These are phyloP conservation scores for Apis laboriosa DNA, from an alignment of 1,140 invertebrate genomes.

Conservation along the genomic window DNA sequence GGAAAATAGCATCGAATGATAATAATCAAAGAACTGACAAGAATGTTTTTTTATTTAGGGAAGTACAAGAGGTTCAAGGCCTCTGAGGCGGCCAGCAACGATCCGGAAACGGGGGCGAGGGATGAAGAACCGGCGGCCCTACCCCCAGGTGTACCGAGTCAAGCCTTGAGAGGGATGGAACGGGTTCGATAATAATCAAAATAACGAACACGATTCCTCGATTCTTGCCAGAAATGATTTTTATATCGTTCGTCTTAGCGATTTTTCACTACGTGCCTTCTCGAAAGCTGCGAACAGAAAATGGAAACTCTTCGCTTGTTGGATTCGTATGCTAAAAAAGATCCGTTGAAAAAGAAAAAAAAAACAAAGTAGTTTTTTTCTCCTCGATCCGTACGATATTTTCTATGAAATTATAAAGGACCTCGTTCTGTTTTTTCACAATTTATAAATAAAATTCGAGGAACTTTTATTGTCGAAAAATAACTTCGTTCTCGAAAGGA, in stretches of 20 bases:
- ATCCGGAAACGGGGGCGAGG: constrained; percentile 71
- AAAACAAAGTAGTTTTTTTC: too few species aligned
- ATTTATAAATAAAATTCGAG: neutral
- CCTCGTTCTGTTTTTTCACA: neutral
- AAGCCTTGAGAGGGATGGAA: constrained; percentile 71
- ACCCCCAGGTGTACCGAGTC: constrained; percentile 73
- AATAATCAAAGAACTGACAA: neutral
- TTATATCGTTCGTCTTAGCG: constrained; percentile 34
- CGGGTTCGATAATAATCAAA: constrained; percentile 72
- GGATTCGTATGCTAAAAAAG: neutral
- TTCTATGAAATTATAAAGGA: neutral
- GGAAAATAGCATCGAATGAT: too few species aligned
- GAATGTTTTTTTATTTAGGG: constrained; percentile 57
- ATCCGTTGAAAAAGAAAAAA: neutral
- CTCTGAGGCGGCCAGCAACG: constrained; percentile 74
- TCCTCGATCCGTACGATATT: neutral
- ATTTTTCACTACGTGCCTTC: constrained; percentile 49
- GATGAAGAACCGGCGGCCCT: constrained; percentile 65
- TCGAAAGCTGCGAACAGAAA: constrained; percentile 27
- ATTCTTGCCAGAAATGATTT: constrained; percentile 14
- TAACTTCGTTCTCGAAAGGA: neutral
- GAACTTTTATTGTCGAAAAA: neutral
- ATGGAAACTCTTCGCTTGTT: constrained; percentile 1
- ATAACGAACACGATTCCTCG: neutral
- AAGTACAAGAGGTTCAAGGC: constrained; percentile 78